Evolutionary conservation across 53 echinoderm and acorn worm genomes (phyloP).

Genomic region (Antedon mediterranea): DNA sequence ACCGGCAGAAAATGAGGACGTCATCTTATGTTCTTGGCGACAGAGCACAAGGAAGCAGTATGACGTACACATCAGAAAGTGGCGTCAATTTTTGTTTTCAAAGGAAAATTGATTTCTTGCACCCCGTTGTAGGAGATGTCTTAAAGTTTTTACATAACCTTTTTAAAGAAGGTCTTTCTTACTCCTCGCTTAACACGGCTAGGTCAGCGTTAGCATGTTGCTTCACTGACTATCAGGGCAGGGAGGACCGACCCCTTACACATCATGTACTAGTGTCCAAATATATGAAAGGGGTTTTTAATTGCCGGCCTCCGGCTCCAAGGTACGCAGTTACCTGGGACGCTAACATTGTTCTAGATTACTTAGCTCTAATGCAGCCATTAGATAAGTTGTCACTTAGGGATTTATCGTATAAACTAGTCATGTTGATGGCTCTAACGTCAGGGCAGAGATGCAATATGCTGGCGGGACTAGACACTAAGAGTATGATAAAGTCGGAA

Average conservation of each 20-base stretch:
- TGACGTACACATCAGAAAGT: not conserved
- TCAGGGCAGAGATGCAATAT: not conserved
- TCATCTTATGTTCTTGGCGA: not conserved
- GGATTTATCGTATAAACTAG: not conserved
- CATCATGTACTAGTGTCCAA: not conserved
- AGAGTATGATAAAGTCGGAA: too few relatives aligned
- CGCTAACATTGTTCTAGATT: not conserved
- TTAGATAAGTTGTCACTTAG: not conserved
- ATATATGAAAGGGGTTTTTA: not conserved
- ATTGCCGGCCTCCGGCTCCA: not conserved
- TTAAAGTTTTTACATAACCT: too few relatives aligned
- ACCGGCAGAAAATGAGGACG: not conserved
- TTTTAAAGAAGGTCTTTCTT: too few relatives aligned
- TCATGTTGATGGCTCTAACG: not conserved
- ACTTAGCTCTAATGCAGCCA: not conserved
- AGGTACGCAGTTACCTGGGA: not conserved
- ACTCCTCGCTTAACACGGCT: constrained; percentile 2
- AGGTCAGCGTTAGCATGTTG: not conserved
- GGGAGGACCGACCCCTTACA: not conserved
- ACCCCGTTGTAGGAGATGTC: not conserved
- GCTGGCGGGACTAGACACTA: not conserved
- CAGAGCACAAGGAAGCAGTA: not conserved
- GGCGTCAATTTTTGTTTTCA: not conserved
- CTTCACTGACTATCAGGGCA: not conserved
- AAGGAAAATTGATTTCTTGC: not conserved